A percentile compares a stretch with the other conserved stretches of the same genome.
Evolutionary conservation across 2,113 vertebrate genomes (phyloP).

Genomic region (Isurus oxyrinchus): DNA sequence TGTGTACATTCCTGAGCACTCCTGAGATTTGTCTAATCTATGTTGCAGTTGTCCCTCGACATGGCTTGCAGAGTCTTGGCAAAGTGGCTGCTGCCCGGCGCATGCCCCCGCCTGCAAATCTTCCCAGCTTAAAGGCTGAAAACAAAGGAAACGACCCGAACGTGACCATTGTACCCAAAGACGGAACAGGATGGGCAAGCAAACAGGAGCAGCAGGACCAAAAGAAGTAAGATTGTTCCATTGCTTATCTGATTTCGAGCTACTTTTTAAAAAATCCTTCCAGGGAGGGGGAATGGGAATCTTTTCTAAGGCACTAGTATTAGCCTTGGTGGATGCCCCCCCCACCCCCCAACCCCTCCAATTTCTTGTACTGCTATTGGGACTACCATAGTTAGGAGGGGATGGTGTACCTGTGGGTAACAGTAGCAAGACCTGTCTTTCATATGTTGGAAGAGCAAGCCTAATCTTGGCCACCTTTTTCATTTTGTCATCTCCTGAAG

Average conservation of each 20-base stretch:
- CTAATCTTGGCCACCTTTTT: neutral
- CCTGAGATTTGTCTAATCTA: neutral
- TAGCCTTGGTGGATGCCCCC: neutral
- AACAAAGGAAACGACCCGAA: constrained; percentile 99
- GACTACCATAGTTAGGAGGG: neutral
- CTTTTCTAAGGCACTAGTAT: neutral
- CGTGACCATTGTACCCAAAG: constrained; percentile 98
- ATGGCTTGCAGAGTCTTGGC: constrained; percentile 99
- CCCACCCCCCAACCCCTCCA: no score
- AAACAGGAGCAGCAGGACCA: constrained; percentile 98
- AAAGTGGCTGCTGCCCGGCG: constrained; percentile 99
- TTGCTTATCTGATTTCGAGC: constrained; percentile 32
- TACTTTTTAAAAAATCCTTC: neutral
- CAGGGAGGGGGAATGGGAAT: neutral
- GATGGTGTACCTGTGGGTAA: neutral
- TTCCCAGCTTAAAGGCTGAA: constrained; percentile 98
- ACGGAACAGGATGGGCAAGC: constrained; percentile 99
- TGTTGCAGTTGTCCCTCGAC: constrained; percentile 82
- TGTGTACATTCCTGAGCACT: neutral
- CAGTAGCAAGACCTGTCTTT: neutral
- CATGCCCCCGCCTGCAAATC: constrained; percentile 97
- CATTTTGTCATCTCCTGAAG: neutral
- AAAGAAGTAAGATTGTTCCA: constrained; percentile 73
- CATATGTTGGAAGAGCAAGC: neutral
- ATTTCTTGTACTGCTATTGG: no score